Conservation (phyloP, 2,888 invertebrate species). For the Tenodera sinensis region DNA sequence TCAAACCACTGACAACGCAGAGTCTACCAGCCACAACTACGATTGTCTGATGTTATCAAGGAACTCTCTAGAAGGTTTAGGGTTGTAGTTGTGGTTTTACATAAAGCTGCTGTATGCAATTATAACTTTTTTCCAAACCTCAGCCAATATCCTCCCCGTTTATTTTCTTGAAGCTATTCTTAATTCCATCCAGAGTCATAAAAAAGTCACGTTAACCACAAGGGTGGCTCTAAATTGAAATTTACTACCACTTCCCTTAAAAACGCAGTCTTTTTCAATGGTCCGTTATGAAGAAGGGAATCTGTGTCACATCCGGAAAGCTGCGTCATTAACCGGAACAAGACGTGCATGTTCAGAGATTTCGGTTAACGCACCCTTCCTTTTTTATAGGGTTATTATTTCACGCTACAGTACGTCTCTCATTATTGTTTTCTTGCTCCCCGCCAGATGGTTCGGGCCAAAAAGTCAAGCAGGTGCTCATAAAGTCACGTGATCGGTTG, state of each 20-base stretch:
- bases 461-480: conserved; percentile 6
- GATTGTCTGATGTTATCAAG: no score
- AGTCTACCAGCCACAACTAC: no score
- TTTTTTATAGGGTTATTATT: neutral
- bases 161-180: neutral
- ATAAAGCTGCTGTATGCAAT: neutral
- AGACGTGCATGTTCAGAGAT: neutral
- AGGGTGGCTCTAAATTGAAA: neutral
- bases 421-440: neutral
- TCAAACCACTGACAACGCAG: no score
- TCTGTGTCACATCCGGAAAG: neutral
- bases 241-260: neutral
- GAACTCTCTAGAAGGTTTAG: no score
- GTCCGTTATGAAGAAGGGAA: neutral
- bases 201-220: neutral
- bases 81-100: no score
- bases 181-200: neutral
- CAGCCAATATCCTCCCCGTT: neutral
- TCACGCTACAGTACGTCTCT: neutral
- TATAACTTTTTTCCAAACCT: neutral
- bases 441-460: neutral
- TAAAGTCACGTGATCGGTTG: neutral
- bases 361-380: no score
- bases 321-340: neutral
- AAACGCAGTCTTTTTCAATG: neutral